These are phyloP conservation scores for Motacilla alba DNA, from an alignment of 2,113 vertebrate genomes.

Conservation along the genomic window DNA sequence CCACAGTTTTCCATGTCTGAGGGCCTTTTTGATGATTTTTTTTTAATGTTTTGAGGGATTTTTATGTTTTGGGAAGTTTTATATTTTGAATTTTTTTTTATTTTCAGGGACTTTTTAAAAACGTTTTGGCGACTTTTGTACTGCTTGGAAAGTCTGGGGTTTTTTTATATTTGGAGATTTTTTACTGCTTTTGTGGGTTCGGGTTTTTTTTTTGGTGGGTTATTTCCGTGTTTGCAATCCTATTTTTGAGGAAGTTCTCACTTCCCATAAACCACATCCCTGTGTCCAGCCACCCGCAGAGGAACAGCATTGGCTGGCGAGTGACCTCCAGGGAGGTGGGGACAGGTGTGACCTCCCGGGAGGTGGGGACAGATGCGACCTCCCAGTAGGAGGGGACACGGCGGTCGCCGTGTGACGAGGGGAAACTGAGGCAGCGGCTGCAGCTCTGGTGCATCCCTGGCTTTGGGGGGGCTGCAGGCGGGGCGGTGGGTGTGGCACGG, in stretches of 20 bases:
- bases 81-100: neutral
- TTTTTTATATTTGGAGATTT: neutral
- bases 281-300: neutral
- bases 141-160: neutral
- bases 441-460: neutral
- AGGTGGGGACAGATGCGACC: neutral
- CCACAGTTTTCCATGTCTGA: neutral
- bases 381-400: accelerated
- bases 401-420: neutral
- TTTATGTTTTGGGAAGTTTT: neutral
- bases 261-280: accelerated
- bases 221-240: neutral
- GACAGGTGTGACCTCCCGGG: too few relatives aligned
- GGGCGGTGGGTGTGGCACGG: too few relatives aligned
- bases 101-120: neutral
- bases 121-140: neutral
- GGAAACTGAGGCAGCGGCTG: neutral
- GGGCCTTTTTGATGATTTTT: accelerated
- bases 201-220: neutral
- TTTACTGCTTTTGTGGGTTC: neutral
- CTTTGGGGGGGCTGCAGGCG: neutral
- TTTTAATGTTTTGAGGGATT: neutral
- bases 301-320: neutral
- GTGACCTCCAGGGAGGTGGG: neutral
- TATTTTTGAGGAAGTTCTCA: neutral